Evolutionary conservation across 2,797 vertebrate genomes (phyloP), one percentile per base, ranked within the genome.

Genomic region (Nannoperca australis): DNA sequence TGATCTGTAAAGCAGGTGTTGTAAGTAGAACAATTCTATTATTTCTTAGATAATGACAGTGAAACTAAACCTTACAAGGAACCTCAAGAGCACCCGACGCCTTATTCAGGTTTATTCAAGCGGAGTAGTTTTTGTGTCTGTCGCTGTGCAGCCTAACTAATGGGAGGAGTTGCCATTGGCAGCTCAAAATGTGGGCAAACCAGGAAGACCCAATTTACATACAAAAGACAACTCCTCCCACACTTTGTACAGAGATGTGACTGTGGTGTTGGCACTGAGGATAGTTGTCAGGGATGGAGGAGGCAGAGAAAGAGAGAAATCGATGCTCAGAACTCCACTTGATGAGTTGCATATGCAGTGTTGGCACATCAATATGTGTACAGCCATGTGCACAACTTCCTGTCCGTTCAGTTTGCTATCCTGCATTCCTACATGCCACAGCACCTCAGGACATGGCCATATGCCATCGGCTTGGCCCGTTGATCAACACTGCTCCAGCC

Each of bases 391-490:
- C 84, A 82, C 78, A 44, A 78, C 85, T 84, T 89, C 81, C 88
- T 87, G 81, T 91, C 73, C 66, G 54, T 89, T 93, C 85, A 44
- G 76, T 82, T 88, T 79, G 87, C 78, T 86, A 81, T 89, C 84
- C 89, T 82, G 88, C 89, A 89, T 90, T 93, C 90, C 91, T 86
- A 66, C 82, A 88, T 90, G 85, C 80, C 88, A 82, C 67, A 73
- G 82, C 87, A 92, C 94, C 93, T 75, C 86, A 70, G 94, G 94
- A 93, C 86, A 90, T 90, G 91, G 93, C 93, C 95, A 95, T 95
- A 95, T 95, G 94, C 94, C 93, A 92, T 79, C 54, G 84, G 89
- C 93, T 91, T 89, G 92, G 92, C 92, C 92, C 80, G 91, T 69
- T 93, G 92, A 91, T 90, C 91, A 88, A 90, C 87, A 82, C 84